Percentiles rank a stretch among this genome's conserved stretches.
Conservation (phyloP, 2,888 invertebrate genomes). For the Drosophila birchii region DNA sequence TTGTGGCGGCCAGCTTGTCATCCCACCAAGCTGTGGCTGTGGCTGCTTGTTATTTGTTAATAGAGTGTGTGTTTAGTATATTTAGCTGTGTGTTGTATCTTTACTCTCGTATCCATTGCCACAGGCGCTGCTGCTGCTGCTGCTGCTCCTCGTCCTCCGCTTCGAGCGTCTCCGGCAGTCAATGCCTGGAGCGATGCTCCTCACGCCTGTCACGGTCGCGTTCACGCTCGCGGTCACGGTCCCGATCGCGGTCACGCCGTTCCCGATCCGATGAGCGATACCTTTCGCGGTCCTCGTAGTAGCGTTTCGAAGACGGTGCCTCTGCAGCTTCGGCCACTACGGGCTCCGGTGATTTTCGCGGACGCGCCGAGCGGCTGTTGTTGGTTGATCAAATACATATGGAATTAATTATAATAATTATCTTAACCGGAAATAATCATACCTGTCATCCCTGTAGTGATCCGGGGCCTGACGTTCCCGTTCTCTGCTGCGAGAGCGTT, state of each 20-base stretch:
- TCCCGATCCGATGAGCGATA: slow-evolving; percentile 90
- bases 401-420: background rate
- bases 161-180: slow-evolving; percentile 51
- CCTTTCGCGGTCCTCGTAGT: slow-evolving; percentile 95
- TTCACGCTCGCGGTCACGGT: slow-evolving; percentile 88
- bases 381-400: background rate
- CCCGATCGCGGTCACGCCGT: slow-evolving; percentile 88
- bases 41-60: slow-evolving; percentile 53
- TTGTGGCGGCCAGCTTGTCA: slow-evolving; percentile 54
- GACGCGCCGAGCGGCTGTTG: slow-evolving; percentile 85
- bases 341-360: slow-evolving; percentile 86
- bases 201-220: slow-evolving; percentile 88
- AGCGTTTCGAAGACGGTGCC: slow-evolving; percentile 85
- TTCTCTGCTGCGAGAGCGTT: slow-evolving; percentile 93
- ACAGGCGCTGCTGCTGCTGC: slow-evolving; percentile 18
- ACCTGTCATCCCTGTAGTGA: slow-evolving; percentile 85
- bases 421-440: slow-evolving; percentile 13
- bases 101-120: slow-evolving; percentile 51
- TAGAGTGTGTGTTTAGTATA: slow-evolving; percentile 63
- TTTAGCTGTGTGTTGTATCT: slow-evolving; percentile 53
- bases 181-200: slow-evolving; percentile 90
- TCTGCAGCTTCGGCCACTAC: slow-evolving; percentile 85
- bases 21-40: slow-evolving; percentile 49
- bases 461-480: slow-evolving; percentile 83
- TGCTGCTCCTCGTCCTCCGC: slow-evolving; percentile 25